Evolutionary conservation across 2,797 vertebrate species (phyloP).

Genomic region (Pseudochaenichthys georgianus): DNA sequence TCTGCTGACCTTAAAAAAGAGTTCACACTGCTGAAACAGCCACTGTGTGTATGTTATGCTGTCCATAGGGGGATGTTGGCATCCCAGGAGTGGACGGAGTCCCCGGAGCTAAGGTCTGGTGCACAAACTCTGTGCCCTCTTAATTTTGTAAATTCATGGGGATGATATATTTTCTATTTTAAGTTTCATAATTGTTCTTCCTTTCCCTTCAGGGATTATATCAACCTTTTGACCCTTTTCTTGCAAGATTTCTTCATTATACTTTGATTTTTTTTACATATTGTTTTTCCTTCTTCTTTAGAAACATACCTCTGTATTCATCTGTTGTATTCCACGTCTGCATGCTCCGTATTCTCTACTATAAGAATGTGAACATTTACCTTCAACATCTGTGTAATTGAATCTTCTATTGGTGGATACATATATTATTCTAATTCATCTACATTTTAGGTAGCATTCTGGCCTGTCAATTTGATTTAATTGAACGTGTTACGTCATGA

Average conservation of each 20-base stretch:
- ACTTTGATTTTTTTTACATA: constrained; percentile 5
- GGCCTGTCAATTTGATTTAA: not conserved
- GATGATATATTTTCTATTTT: constrained; percentile 8
- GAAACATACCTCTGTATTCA: not conserved
- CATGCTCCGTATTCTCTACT: constrained; percentile 4
- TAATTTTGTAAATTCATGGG: constrained; percentile 34
- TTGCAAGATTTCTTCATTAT: not conserved
- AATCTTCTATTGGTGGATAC: not conserved
- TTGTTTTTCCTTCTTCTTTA: not conserved
- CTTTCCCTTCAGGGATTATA: constrained; percentile 6
- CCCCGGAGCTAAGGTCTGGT: constrained; percentile 92
- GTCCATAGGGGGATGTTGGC: constrained; percentile 91
- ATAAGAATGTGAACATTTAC: not conserved
- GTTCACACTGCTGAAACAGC: constrained; percentile 44
- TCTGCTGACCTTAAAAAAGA: constrained; percentile 42
- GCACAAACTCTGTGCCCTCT: constrained; percentile 53
- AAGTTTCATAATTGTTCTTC: not conserved
- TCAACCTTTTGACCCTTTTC: not conserved
- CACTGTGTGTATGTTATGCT: constrained; percentile 77
- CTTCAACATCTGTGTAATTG: not conserved
- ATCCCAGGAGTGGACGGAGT: constrained; percentile 90
- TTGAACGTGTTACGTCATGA: constrained; percentile 23
- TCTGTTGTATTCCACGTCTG: not conserved
- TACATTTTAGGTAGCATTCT: not conserved
- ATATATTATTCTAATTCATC: not conserved